Conservation (phyloP, 2,113 vertebrate species). For the Typhlomys cinereus region DNA sequence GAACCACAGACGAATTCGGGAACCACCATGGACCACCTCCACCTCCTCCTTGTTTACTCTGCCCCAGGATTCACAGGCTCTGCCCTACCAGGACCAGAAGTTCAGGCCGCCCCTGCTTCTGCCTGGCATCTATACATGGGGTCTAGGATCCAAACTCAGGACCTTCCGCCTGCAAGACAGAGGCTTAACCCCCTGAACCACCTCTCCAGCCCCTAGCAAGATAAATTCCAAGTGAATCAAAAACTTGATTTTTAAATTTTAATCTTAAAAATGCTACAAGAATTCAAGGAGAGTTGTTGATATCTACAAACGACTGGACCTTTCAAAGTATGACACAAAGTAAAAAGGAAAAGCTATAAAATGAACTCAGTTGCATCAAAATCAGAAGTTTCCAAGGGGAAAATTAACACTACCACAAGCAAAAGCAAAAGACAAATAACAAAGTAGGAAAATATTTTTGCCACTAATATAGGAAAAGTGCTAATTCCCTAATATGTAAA, state of each 20-base stretch:
- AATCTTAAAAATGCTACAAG: neutral
- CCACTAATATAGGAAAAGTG: neutral
- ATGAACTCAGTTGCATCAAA: constrained; percentile 15
- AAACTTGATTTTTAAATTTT: neutral
- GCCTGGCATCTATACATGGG: too few species aligned
- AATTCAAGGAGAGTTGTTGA: neutral
- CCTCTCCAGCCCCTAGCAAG: too few species aligned
- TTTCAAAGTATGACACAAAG: neutral
- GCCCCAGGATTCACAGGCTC: too few species aligned
- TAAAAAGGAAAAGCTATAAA: neutral
- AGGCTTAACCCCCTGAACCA: too few species aligned
- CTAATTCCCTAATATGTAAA: neutral
- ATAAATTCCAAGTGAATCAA: neutral
- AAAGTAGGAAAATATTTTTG: constrained; percentile 35
- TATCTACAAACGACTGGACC: neutral
- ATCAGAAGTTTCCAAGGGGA: neutral
- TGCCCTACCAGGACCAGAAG: too few species aligned
- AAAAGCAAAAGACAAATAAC: neutral
- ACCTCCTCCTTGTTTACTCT: too few species aligned
- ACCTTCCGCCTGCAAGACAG: too few species aligned
- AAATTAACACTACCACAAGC: neutral
- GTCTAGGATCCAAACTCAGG: too few species aligned
- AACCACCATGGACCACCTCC: too few species aligned
- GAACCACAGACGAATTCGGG: too few species aligned
- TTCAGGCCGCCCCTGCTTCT: too few species aligned